A percentile compares a stretch with the other conserved stretches of the same genome.
phyloP scores from a whole-genome alignment of 2,113 vertebrate species.

The Ciconia maguari region DNA sequence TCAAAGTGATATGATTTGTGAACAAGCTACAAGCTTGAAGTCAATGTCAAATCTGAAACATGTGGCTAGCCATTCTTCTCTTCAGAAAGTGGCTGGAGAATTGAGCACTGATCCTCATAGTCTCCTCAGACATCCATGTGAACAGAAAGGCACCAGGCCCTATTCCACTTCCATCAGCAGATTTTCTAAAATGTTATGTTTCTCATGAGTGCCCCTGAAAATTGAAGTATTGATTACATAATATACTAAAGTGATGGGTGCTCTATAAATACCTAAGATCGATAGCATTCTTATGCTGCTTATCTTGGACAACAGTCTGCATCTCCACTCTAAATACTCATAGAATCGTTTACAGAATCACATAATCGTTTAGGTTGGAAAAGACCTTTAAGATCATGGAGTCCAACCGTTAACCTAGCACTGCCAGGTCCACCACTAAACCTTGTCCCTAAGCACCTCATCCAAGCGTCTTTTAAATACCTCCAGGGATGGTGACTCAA shows the following conservation, averaged over 20 bases:
- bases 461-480: no score
- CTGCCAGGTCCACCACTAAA: no score
- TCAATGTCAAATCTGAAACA: not conserved
- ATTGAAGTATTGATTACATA: not conserved
- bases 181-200: not conserved
- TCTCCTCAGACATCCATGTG: not conserved
- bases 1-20: not conserved
- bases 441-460: no score
- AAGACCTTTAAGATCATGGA: no score
- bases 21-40: not conserved
- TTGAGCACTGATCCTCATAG: not conserved
- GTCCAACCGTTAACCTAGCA: no score
- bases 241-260: not conserved
- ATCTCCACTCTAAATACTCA: not conserved
- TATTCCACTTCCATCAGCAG: not conserved
- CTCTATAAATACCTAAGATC: not conserved
- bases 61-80: not conserved
- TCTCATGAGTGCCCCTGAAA: slow-evolving; percentile 4
- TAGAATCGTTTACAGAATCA: no score
- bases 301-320: not conserved
- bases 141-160: not conserved
- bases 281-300: not conserved
- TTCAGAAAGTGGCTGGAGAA: not conserved
- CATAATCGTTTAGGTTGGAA: no score
- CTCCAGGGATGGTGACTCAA: no score